Percentiles rank a stretch among this genome's conserved stretches.
Conservation (phyloP, 2,888 invertebrate species). For the Anaspis maculata region DNA sequence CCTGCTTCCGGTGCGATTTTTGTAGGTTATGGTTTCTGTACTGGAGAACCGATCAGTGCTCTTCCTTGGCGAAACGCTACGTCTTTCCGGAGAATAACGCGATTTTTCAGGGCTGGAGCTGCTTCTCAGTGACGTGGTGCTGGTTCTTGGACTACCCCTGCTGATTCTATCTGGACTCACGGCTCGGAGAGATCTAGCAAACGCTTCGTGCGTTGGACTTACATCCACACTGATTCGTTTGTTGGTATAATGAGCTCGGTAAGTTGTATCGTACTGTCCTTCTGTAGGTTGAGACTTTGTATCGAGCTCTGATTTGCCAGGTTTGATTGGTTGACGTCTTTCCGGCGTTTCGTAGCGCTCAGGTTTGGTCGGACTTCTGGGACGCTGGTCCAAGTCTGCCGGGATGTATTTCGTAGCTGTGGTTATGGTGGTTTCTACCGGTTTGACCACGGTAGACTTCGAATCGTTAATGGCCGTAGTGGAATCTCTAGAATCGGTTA, state of each 20-base stretch:
- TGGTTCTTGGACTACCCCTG: slow-evolving; percentile 44
- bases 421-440: too few relatives aligned
- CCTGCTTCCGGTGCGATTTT: slow-evolving; percentile 7
- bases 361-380: too few relatives aligned
- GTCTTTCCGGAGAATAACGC: slow-evolving; percentile 27
- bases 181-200: slow-evolving; percentile 63
- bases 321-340: slow-evolving; percentile 28
- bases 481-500: too few relatives aligned
- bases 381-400: too few relatives aligned
- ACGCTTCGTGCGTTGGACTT: slow-evolving; percentile 68
- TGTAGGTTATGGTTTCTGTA: slow-evolving; percentile 26
- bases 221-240: slow-evolving; percentile 54
- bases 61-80: slow-evolving; percentile 26
- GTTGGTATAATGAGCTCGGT: slow-evolving; percentile 49
- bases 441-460: too few relatives aligned
- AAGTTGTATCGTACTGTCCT: slow-evolving; percentile 52
- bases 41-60: slow-evolving; percentile 23
- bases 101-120: slow-evolving; percentile 41
- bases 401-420: too few relatives aligned
- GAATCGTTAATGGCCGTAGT: too few relatives aligned
- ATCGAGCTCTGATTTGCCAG: slow-evolving; percentile 30
- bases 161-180: slow-evolving; percentile 50
- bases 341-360: slow-evolving; percentile 25
- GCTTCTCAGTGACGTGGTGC: slow-evolving; percentile 48
- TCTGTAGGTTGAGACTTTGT: slow-evolving; percentile 35